These are phyloP conservation scores for Stigmatopora argus DNA, from an alignment of 2,113 vertebrate species.

Conservation along the genomic window DNA sequence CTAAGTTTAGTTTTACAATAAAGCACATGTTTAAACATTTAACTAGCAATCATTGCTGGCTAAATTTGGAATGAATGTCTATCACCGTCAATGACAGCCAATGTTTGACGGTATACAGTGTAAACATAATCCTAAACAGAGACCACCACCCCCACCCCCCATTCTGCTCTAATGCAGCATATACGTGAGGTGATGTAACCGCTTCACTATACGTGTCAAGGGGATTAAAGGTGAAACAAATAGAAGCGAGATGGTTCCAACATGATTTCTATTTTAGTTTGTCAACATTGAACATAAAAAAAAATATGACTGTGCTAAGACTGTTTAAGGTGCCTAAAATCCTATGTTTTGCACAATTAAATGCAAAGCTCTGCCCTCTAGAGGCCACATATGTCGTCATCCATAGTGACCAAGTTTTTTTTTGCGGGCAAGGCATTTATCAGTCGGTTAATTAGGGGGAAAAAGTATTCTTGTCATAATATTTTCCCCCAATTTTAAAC, in stretches of 20 bases:
- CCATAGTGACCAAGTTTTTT: not conserved
- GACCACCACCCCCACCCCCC: not conserved
- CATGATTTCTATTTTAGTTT: not conserved
- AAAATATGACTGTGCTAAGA: not conserved
- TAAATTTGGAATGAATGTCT: too few relatives aligned
- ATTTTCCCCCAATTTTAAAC: not conserved
- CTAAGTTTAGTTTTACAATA: too few relatives aligned
- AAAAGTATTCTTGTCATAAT: not conserved
- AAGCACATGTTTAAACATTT: too few relatives aligned
- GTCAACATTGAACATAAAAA: not conserved
- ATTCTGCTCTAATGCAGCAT: not conserved
- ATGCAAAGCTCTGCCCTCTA: not conserved
- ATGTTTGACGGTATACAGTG: not conserved
- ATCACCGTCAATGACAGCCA: too few relatives aligned
- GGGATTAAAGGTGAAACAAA: not conserved
- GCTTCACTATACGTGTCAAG: not conserved
- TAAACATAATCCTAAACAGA: conserved; percentile 5
- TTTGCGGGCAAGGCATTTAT: not conserved
- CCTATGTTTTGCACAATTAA: not conserved
- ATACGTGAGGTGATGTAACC: not conserved
- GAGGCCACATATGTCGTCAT: not conserved
- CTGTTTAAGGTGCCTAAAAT: not conserved
- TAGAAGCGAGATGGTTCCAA: not conserved
- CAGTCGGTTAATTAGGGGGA: not conserved
- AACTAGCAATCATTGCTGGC: too few relatives aligned